Base-by-base conservation (phyloP, 2,113 vertebrate species). In the Corythaixoides concolor region DNA sequence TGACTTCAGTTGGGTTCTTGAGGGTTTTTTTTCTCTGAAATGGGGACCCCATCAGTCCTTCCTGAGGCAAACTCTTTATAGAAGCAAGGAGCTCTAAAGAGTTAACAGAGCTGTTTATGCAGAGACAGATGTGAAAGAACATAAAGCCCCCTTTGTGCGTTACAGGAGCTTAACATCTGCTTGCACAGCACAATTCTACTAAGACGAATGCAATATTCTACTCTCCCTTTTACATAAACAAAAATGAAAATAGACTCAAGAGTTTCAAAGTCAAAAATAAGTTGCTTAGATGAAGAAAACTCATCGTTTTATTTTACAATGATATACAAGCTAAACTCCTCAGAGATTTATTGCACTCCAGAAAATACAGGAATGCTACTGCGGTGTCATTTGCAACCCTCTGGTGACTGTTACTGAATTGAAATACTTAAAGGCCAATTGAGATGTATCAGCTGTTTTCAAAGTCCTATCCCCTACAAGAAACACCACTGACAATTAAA, bases 111-210 rank as follows among this genome's bases (percentile, higher is more conserved):
- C 94, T 97, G 93, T 97, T 97, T 97, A 96, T 96, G 78, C 78
- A 94, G 85, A 94, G 96, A 97, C 97, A 97, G 97, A 97, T 97
- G 97, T 97, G 97, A 92, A 86, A 85, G 91, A 92, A 95, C 74
- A 97, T 89, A 97, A 96, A 97, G 95, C 60, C 58, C 60, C 87
- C 91, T 97, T 97, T 97, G 97, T 97, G 84, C 75, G 84, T 92
- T 95, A 90, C 83, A 86, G 82, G 86, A 96, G 91, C 93, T 96
- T 96, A 97, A 96, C 97, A 97, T 97, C 96, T 97, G 96, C 95
- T 97, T 96, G 95, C 94, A 94, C 90, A 94, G 93, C 92, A 82
- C 94, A 97, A 97, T 96, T 94, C 81, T 83, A 41, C 85, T 83
- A 94, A 89, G 62, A 89, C 21, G 3, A 97, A 93, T 79, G 84